Base-by-base conservation (phyloP, 2,888 invertebrate genomes). In the Invenusta paracnida region DNA sequence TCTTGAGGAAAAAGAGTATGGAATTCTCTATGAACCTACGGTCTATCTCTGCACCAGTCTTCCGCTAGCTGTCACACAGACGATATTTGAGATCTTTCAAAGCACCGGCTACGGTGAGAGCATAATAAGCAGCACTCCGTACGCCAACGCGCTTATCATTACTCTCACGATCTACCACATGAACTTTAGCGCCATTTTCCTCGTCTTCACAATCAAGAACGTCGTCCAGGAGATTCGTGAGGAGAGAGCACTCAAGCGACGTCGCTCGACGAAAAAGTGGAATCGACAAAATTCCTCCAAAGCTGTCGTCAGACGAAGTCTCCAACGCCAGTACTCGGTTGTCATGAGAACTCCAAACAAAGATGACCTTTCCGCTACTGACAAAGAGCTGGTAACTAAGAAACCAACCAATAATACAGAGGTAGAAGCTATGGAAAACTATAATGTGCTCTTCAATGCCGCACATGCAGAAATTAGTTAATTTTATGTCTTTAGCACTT, bases 171-270 rank as follows among this genome's bases (percentile, higher is more conserved):
- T 73, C 17, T 73, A 73, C 27, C 73, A 73, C 73, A 73, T 73
- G 73, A 73, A 73, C 25, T 73, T 73, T 23, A 73, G 73, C 27
- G 73, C 73, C 2, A 23, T 73, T 25, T 73, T 73, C 25, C 25
- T 73, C 11, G 73, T 73, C 73, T 73, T 73, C 73, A 73, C 73
- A 2, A 25, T 73, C 73, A 73, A 73, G 23, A 73, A 73, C 23
- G 73, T 73, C 23, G 17, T 73, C 25, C 73, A 73, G 73, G 73
- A 73, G 23, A 73, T 73, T 23, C 73, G 73, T 73, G 73, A 73
- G 23, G 73, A 73, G 25, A 5, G 73, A 25, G 73, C 73, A 25
- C 25, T 73, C 17, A 73, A 73, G 25, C 73, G 73, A 73, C 73
- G 73, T 5, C 23, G 27, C 5, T 2, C 73, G 2, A 23, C 73